Evolutionary conservation across 2,888 invertebrate species (phyloP).

Genomic region (Plutella xylostella): DNA sequence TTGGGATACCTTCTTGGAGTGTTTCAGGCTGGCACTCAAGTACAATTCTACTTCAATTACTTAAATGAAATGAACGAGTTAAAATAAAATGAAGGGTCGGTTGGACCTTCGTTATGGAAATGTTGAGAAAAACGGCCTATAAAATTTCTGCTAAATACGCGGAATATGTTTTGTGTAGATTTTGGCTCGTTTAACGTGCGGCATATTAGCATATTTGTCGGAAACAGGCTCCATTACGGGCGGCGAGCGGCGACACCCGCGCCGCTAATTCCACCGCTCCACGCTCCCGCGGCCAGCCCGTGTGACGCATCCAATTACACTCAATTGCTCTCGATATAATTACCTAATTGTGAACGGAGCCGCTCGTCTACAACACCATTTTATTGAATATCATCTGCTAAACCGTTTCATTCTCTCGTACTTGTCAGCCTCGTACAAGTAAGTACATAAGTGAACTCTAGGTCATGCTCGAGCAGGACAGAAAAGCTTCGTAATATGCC

Average conservation of each 20-base stretch:
- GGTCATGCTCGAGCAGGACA: background rate
- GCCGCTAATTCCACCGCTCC: too few relatives aligned
- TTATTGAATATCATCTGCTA: too few relatives aligned
- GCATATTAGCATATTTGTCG: background rate
- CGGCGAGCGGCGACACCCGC: background rate
- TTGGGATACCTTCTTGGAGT: too few relatives aligned
- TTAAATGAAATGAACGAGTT: background rate
- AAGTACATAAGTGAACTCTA: too few relatives aligned
- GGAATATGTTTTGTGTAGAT: background rate
- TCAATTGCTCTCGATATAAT: slow-evolving; percentile 63
- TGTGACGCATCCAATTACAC: slow-evolving; percentile 60
- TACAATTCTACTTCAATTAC: background rate
- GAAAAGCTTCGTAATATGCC: background rate
- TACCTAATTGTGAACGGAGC: slow-evolving; percentile 43
- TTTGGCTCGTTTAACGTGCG: background rate
- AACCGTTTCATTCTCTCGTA: too few relatives aligned
- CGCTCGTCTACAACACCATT: too few relatives aligned
- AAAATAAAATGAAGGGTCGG: background rate
- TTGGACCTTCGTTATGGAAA: background rate
- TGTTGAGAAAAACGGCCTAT: background rate
- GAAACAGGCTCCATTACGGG: background rate
- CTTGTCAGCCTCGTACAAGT: too few relatives aligned
- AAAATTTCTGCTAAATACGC: too few relatives aligned
- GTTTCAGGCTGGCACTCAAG: too few relatives aligned
- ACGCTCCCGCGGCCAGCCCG: background rate